Evolutionary conservation across 2,797 vertebrate species (phyloP).

Genomic region (Adrianichthys oophorus): DNA sequence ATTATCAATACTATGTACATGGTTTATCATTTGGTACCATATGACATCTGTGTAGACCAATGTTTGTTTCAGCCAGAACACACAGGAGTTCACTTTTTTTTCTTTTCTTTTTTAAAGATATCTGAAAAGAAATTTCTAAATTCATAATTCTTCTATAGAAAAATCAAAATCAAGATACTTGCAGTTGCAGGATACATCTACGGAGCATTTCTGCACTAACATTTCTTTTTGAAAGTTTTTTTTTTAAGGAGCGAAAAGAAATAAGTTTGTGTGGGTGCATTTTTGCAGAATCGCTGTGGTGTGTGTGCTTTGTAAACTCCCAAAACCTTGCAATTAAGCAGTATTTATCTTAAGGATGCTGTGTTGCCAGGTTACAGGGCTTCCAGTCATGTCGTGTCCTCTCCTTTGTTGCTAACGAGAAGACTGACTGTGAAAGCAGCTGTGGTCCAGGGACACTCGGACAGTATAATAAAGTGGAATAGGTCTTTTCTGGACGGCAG

Average conservation of each 20-base stretch:
- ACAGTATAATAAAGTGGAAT: conserved; percentile 43
- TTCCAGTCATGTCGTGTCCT: conserved; percentile 31
- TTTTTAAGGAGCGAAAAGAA: conserved; percentile 22
- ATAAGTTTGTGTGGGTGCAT: conserved; percentile 17
- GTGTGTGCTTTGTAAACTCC: conserved; percentile 25
- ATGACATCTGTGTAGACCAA: conserved; percentile 53
- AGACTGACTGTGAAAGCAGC: conserved; percentile 1
- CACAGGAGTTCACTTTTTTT: neutral
- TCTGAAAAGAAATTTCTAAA: conserved; percentile 40
- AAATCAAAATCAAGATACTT: conserved; percentile 21
- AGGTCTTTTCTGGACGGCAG: conserved; percentile 25
- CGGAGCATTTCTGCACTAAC: conserved; percentile 40
- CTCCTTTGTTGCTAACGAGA: conserved; percentile 50
- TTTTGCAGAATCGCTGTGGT: conserved; percentile 6
- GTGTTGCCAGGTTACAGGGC: conserved; percentile 47
- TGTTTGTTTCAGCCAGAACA: conserved; percentile 39
- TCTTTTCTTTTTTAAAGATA: neutral
- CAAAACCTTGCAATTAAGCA: conserved; percentile 39
- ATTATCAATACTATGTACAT: conserved; percentile 76
- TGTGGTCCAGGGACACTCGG: conserved; percentile 10
- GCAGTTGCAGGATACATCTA: conserved; percentile 49
- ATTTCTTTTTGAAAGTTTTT: conserved; percentile 21
- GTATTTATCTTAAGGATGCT: conserved; percentile 31
- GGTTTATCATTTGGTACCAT: conserved; percentile 70
- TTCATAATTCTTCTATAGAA: conserved; percentile 14